Evolutionary conservation across 1,140 invertebrate genomes (phyloP), one percentile per base, ranked within the genome.

Genomic region (Ceratitis capitata): DNA sequence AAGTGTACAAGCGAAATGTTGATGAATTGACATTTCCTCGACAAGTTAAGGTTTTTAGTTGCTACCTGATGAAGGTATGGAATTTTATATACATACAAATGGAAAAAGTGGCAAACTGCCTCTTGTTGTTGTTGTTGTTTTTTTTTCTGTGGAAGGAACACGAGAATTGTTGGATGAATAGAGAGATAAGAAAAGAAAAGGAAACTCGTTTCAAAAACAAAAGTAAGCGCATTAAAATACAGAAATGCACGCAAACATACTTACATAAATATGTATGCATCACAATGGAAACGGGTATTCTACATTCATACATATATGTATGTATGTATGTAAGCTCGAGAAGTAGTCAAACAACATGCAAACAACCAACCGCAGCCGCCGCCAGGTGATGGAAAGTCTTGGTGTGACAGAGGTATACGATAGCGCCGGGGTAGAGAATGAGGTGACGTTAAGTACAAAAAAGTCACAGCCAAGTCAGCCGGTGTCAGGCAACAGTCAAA

Each of bases 1-100:
- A 26, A 56, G 23, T 5, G 61, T 35, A 69, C 61, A 78, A 78
- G 45, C 12, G 69, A 78, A 78, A 47, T 78, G 39, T 78, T 78
- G 69, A 78, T 78, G 69, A 78, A 78, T 78, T 78, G 69, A 78
- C 69, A 78, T 78, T 78, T 78, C 69, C 69, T 78, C n/a, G 69
- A 78, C 69, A 35, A 78, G 39, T n/a, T 78, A 6, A 42, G 35
- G n/a, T 78, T 45, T 74, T 74, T 45, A n/a, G 23, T 78, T 23
- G 69, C 69, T 78, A 78, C 69, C 69, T 78, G n/a, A 45, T n/a
- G 61, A 35, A 69, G n/a, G n/a, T n/a, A n/a, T n/a, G n/a, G n/a
- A n/a, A n/a, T n/a, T n/a, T n/a, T n/a, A n/a, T n/a, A n/a, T n/a
- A n/a, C n/a, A n/a, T n/a, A n/a, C n/a, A n/a, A n/a, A n/a, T n/a